Conservation (phyloP, 2,888 invertebrate genomes). For the Drosophila algonquin region DNA sequence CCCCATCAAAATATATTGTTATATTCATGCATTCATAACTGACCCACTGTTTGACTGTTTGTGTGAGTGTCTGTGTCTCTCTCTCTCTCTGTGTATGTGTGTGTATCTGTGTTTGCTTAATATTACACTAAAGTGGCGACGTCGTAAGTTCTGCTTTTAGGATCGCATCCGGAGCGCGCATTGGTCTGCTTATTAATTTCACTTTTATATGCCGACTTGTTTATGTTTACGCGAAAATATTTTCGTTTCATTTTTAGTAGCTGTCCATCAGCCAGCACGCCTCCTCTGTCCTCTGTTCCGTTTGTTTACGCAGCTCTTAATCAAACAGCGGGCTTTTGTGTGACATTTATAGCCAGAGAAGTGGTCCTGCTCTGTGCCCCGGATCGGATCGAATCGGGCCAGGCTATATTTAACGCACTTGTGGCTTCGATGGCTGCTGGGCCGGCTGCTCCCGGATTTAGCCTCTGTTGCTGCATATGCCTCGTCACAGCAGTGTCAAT, state of each 20-base stretch:
- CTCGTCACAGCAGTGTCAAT: conserved; percentile 39
- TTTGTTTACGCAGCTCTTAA: conserved; percentile 66
- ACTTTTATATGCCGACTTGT: conserved; percentile 51
- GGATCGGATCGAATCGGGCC: background rate
- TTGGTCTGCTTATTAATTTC: conserved; percentile 44
- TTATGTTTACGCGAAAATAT: conserved; percentile 69
- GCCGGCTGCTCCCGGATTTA: background rate
- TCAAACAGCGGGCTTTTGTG: conserved; percentile 58
- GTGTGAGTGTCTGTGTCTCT: conserved; percentile 1
- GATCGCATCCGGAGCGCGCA: conserved; percentile 3
- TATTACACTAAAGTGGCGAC: conserved; percentile 33
- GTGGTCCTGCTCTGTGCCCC: background rate
- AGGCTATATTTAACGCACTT: conserved; percentile 53
- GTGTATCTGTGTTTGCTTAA: conserved; percentile 20
- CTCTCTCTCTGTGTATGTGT: conserved; percentile 3
- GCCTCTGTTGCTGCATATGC: conserved; percentile 24
- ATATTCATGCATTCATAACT: conserved; percentile 22
- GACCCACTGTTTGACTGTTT: background rate
- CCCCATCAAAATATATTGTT: conserved; percentile 39
- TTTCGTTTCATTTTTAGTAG: conserved; percentile 64
- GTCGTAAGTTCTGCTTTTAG: conserved; percentile 33
- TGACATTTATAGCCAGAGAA: conserved; percentile 51
- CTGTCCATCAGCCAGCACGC: conserved; percentile 1
- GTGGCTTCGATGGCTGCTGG: conserved; percentile 14
- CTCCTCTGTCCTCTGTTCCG: conserved; percentile 22